These are phyloP conservation scores for Chloropsis cyanopogon DNA, from an alignment of 2,113 vertebrate species.

Conservation along the genomic window DNA sequence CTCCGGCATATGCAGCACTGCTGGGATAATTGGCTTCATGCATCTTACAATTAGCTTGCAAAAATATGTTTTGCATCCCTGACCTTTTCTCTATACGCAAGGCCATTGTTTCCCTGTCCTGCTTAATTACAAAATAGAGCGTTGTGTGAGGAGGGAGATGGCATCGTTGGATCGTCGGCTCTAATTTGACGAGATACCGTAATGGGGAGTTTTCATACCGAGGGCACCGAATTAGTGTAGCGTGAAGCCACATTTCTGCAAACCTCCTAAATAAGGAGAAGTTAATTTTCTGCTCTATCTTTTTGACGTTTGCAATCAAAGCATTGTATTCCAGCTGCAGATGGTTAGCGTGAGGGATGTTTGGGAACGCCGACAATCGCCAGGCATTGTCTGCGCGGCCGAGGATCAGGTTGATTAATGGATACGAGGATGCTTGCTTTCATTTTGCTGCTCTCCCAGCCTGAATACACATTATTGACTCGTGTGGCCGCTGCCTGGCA, in stretches of 20 bases:
- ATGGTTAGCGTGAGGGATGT: slow-evolving; percentile 62
- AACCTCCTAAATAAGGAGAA: slow-evolving; percentile 66
- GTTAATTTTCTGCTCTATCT: slow-evolving; percentile 75
- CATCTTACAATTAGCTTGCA: slow-evolving; percentile 61
- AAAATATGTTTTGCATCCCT: slow-evolving; percentile 36
- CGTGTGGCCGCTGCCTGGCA: not conserved
- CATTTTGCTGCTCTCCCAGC: not conserved
- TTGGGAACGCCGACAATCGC: not conserved
- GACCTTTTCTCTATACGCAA: slow-evolving; percentile 59
- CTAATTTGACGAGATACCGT: slow-evolving; percentile 64
- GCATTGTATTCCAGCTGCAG: slow-evolving; percentile 57
- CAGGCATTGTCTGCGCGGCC: not conserved
- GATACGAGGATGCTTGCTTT: not conserved
- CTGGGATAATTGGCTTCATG: slow-evolving; percentile 62
- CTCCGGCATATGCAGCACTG: not conserved
- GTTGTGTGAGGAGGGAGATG: slow-evolving; percentile 37
- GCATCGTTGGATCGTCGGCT: slow-evolving; percentile 8
- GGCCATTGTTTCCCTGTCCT: slow-evolving; percentile 54
- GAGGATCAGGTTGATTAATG: slow-evolving; percentile 38
- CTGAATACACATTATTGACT: not conserved
- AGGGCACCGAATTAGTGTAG: slow-evolving; percentile 67
- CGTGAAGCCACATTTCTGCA: slow-evolving; percentile 53
- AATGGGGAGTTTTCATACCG: slow-evolving; percentile 54
- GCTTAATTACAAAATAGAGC: slow-evolving; percentile 53
- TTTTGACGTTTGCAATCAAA: slow-evolving; percentile 71